Conservation (phyloP, 2,888 invertebrate genomes). For the Cylindroiulus punctatus region DNA sequence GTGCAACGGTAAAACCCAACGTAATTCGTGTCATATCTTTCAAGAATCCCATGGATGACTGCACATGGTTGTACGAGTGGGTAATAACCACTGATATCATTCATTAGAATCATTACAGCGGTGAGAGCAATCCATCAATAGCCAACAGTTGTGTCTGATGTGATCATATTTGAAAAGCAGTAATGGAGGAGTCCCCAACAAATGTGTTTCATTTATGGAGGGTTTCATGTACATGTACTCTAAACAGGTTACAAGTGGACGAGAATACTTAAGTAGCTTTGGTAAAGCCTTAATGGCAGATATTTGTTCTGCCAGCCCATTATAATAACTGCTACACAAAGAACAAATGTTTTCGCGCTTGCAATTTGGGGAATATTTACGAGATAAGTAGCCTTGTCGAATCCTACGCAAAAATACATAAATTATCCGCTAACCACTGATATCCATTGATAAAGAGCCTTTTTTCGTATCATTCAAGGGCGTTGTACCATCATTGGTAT, state of each 20-base stretch:
- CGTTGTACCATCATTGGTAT: not conserved
- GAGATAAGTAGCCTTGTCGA: slow-evolving; percentile 7
- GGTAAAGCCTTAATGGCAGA: not conserved
- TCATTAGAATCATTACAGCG: too few species aligned
- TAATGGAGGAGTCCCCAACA: too few species aligned
- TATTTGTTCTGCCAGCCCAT: not conserved
- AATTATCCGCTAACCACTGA: not conserved
- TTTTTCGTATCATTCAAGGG: not conserved
- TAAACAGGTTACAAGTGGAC: not conserved
- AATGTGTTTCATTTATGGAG: too few species aligned
- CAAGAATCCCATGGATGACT: not conserved
- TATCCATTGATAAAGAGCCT: not conserved
- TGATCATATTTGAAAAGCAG: too few species aligned
- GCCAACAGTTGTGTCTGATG: too few species aligned
- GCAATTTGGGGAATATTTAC: slow-evolving; percentile 3
- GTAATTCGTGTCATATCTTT: not conserved
- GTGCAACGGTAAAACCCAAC: not conserved
- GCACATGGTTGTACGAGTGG: not conserved
- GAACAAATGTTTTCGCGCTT: slow-evolving; percentile 3
- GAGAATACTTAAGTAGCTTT: not conserved
- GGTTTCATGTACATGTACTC: too few species aligned
- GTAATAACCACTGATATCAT: too few species aligned
- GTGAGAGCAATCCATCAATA: too few species aligned
- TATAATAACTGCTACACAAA: not conserved
- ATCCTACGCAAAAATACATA: not conserved